These are phyloP conservation scores for Colius striatus DNA, from an alignment of 2,113 vertebrate species.

Conservation along the genomic window DNA sequence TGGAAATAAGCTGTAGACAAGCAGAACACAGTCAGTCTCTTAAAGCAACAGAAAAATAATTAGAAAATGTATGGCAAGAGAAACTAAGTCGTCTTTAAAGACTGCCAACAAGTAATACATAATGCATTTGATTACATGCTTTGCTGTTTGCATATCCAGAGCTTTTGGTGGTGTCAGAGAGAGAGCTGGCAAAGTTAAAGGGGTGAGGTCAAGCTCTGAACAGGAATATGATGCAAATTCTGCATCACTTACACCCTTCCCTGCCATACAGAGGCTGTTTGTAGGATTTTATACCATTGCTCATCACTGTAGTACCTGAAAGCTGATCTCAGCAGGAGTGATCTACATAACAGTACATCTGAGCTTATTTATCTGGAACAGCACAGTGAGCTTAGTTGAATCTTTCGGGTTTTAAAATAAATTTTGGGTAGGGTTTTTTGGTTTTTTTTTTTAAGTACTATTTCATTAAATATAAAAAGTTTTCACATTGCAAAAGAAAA, in stretches of 20 bases:
- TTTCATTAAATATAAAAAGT: not conserved
- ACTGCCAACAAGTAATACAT: not conserved
- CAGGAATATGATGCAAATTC: not conserved
- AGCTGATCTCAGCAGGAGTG: not conserved
- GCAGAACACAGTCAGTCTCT: not conserved
- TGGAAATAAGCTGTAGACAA: constrained; percentile 24
- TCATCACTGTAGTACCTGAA: not conserved
- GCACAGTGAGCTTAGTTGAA: not conserved
- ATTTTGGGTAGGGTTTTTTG: not conserved
- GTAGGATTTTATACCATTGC: not conserved
- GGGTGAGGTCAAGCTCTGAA: not conserved
- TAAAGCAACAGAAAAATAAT: constrained; percentile 29
- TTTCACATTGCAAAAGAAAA: not conserved
- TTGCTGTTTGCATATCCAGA: not conserved
- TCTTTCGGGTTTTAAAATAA: not conserved
- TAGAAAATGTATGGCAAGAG: constrained; percentile 13
- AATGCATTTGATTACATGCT: not conserved
- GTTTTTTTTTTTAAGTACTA: not conserved
- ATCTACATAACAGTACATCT: not conserved
- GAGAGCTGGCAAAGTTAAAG: not conserved
- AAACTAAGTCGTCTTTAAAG: constrained; percentile 23
- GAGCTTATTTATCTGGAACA: not conserved
- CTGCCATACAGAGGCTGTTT: not conserved
- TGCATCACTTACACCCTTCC: not conserved
- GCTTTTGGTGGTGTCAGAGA: not conserved